Evolutionary conservation across 1,140 invertebrate genomes (phyloP).

Genomic region (Drosophila tsacasi): DNA sequence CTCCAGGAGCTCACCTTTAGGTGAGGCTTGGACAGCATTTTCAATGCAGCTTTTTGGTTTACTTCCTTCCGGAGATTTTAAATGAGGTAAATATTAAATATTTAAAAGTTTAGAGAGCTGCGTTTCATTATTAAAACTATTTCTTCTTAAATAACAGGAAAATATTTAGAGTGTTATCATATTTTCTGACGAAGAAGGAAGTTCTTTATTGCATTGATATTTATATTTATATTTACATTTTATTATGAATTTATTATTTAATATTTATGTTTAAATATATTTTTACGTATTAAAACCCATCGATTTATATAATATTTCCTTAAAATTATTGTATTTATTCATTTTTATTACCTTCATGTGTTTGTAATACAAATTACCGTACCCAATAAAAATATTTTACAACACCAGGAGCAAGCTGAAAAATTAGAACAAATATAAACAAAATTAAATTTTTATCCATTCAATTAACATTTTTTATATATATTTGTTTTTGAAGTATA

Average conservation of each 20-base stretch:
- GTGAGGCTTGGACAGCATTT: background rate
- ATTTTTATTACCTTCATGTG: background rate
- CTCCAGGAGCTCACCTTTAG: constrained; percentile 25
- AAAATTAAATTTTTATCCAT: background rate
- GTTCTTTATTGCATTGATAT: background rate
- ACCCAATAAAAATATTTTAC: background rate
- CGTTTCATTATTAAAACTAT: background rate
- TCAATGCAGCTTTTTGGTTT: background rate
- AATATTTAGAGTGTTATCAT: background rate
- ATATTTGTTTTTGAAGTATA: background rate
- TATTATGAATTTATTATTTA: background rate
- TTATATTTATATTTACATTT: background rate
- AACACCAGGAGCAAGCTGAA: background rate
- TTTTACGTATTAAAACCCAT: background rate
- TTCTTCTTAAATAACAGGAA: background rate
- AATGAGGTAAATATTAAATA: background rate
- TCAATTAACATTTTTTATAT: background rate
- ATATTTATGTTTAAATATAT: background rate
- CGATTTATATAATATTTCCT: background rate
- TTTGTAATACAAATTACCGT: background rate
- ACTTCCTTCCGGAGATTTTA: background rate
- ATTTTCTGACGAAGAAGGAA: background rate
- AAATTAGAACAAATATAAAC: constrained; percentile 4
- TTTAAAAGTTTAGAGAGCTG: background rate
- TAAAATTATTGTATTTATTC: background rate